Percentiles rank a stretch among this genome's conserved stretches.
Conservation (phyloP, 2,888 invertebrate species). For the Tipula vernalis region DNA sequence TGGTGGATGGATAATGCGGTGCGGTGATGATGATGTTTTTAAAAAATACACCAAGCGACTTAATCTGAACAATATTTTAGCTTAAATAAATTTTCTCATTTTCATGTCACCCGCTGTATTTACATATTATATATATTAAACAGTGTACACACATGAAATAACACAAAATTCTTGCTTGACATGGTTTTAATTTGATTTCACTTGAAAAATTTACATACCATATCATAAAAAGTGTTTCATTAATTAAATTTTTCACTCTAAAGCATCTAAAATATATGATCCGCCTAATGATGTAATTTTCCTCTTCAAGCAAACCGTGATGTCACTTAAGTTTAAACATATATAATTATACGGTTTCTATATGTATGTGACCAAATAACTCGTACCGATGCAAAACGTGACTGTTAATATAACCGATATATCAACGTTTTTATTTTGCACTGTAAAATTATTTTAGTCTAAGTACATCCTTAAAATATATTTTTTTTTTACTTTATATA, state of each 20-base stretch:
- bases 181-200: not conserved
- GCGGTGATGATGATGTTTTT: not conserved
- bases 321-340: not conserved
- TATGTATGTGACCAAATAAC: not conserved
- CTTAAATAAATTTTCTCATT: not conserved
- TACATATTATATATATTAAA: not conserved
- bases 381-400: not conserved
- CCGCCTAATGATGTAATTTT: not conserved
- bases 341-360: not conserved
- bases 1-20: not conserved
- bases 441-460: not conserved
- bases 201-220: not conserved
- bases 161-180: not conserved
- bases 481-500: not conserved
- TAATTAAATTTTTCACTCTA: not conserved
- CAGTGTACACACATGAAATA: not conserved
- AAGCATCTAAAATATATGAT: not conserved
- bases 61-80: not conserved
- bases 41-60: not conserved
- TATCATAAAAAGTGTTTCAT: not conserved
- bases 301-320: not conserved
- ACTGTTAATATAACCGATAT: not conserved
- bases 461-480: not conserved
- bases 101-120: not conserved
- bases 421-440: not conserved